phyloP scores from a whole-genome alignment of 1,140 invertebrate species.

The Mycetomoellerius zeteki region DNA sequence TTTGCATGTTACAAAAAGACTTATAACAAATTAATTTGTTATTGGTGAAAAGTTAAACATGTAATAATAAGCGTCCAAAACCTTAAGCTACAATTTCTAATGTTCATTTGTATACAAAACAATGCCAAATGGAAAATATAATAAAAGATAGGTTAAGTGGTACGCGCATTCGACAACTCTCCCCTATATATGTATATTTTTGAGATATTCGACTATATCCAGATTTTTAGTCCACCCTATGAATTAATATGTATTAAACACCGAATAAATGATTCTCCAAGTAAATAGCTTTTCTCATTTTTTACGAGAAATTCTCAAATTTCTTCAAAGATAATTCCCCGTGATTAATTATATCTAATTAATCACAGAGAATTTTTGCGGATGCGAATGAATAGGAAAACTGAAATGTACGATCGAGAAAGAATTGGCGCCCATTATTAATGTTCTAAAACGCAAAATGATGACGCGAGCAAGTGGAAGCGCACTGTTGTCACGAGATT shows the following conservation, averaged over 20 bases:
- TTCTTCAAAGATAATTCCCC: neutral
- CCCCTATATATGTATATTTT: neutral
- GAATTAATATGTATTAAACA: neutral
- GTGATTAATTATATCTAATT: neutral
- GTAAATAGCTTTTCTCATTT: neutral
- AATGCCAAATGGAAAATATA: no score
- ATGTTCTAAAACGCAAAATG: conserved; percentile 11
- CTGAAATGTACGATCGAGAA: neutral
- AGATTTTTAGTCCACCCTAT: no score
- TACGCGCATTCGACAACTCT: no score
- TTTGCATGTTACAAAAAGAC: no score
- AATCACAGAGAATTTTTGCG: neutral
- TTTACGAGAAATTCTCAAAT: neutral
- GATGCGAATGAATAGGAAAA: neutral
- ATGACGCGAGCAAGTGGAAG: neutral
- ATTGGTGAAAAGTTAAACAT: no score
- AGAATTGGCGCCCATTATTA: neutral
- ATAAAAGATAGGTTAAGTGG: no score
- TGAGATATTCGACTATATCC: no score
- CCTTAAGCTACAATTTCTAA: no score
- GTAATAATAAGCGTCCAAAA: no score
- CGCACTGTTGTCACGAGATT: neutral
- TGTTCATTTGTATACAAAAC: no score
- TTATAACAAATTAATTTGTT: no score
- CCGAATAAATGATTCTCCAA: neutral